Evolutionary conservation across 30 jellyfish, hydroid and myxozoan genomes (phyloP).

Genomic region (Hydractinia echinata): DNA sequence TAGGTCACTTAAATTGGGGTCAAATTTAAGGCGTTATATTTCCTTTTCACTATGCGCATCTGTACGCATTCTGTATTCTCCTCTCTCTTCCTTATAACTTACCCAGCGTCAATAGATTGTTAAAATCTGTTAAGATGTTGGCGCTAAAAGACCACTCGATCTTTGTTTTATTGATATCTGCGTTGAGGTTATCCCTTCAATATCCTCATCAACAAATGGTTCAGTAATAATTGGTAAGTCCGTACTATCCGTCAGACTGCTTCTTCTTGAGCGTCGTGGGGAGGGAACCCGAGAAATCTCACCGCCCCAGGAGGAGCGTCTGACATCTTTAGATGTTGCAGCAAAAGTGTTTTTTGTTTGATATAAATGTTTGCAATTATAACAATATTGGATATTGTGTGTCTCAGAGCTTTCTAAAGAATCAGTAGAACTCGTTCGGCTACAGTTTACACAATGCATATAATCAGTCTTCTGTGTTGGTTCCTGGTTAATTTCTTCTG

Average conservation of each 20-base stretch:
- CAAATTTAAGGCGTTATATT: too few relatives aligned
- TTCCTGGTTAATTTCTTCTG: neutral
- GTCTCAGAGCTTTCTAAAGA: neutral
- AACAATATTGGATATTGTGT: neutral
- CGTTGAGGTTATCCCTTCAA: too few relatives aligned
- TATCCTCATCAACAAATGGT: conserved; percentile 10
- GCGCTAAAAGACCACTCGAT: too few relatives aligned
- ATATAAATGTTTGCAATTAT: neutral
- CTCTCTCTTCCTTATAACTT: too few relatives aligned
- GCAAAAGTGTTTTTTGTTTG: neutral
- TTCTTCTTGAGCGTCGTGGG: conserved; percentile 14
- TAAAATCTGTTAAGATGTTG: too few relatives aligned
- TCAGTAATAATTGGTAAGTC: conserved; percentile 12
- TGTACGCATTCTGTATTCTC: too few relatives aligned
- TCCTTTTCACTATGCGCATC: too few relatives aligned
- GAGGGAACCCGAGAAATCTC: neutral
- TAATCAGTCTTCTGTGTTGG: conserved; percentile 4
- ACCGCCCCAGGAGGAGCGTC: neutral
- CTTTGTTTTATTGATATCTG: too few relatives aligned
- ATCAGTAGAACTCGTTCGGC: neutral
- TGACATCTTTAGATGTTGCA: neutral
- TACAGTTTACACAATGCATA: conserved; percentile 7
- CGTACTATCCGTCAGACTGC: conserved; percentile 13
- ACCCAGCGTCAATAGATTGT: too few relatives aligned
- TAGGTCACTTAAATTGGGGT: too few relatives aligned